phyloP scores from a whole-genome alignment of 2,113 vertebrate genomes.

The Ciconia stormi region DNA sequence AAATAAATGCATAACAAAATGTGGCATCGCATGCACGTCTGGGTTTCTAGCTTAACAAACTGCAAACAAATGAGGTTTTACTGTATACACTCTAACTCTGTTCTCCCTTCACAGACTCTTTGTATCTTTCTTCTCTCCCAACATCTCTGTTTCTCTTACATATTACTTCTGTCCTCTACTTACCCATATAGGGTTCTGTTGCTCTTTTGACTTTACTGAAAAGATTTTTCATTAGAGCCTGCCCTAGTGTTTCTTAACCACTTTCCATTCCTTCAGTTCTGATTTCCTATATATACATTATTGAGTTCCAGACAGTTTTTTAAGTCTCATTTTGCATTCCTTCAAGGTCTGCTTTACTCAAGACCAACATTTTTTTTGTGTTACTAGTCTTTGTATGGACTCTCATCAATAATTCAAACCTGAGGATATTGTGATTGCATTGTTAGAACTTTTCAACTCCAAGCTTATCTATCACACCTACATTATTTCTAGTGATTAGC shows the following conservation, averaged over 20 bases:
- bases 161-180: not conserved
- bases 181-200: not conserved
- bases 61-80: conserved; percentile 27
- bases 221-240: conserved; percentile 3
- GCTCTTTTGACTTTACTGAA: conserved; percentile 8
- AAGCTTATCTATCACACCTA: conserved; percentile 62
- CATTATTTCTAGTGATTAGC: conserved; percentile 68
- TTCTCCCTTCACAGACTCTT: conserved; percentile 45
- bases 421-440: conserved; percentile 53
- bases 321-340: conserved; percentile 59
- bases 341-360: conserved; percentile 33
- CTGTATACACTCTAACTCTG: not conserved
- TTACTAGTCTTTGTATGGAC: conserved; percentile 18
- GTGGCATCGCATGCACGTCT: not conserved
- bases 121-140: not conserved
- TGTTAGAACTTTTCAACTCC: conserved; percentile 55
- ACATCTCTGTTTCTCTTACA: not conserved
- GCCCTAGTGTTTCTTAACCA: not conserved
- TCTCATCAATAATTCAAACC: conserved; percentile 65
- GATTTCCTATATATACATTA: not conserved
- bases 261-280: not conserved
- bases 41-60: conserved; percentile 10
- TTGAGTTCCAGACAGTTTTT: conserved; percentile 32
- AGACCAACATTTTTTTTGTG: not conserved
- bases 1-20: conserved; percentile 3